Base-by-base conservation (phyloP, 2,113 vertebrate species). In the Malaclemys terrapin region DNA sequence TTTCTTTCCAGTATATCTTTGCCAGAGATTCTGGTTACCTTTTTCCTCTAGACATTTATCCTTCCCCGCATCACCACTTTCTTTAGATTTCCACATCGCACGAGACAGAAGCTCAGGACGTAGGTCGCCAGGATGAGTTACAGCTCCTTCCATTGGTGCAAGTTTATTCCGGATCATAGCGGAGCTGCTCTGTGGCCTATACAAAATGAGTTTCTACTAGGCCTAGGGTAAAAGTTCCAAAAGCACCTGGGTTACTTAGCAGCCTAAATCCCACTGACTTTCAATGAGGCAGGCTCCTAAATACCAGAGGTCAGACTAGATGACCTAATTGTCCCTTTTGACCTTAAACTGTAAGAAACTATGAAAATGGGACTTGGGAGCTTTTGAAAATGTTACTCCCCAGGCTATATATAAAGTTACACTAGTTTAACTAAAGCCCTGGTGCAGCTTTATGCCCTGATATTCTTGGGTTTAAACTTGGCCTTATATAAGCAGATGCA, bases 201-300 rank as follows among this genome's bases (percentile, higher is more conserved):
- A 87, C 56, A 93, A 89, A 91, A 96, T 91, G 5, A 95, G 27
- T 88, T 94, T 89, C 84, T 91, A 95, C 80, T 91, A 84, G 94
- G 94, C 35, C 88, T 45, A 82, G 85, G 82, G 87, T 65, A 92
- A 62, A 89, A 96, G 83, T 96, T 96, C 96, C 86, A 88, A 95
- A 96, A 95, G 54, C 95, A 91, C 49, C 82, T 62, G 53, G 81
- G 85, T 94, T 91, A 92, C 62, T 45, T 57, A 91, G 49, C 72
- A 94, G 85, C 85, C 89, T 89, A 62, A 65, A 81, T 80, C 83
- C 91, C 93, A 95, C 25, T 94, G 90, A 95, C 92, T 97, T 97
- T 86, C 62, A 85, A 89, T 88, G 94, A 94, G 80, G 97, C 94
- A 84, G 85, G 85, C 90, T 95, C 93, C 81, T 72, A 79, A 91